Evolutionary conservation across 2,888 invertebrate genomes (phyloP).

Genomic region (Amiota mariae): DNA sequence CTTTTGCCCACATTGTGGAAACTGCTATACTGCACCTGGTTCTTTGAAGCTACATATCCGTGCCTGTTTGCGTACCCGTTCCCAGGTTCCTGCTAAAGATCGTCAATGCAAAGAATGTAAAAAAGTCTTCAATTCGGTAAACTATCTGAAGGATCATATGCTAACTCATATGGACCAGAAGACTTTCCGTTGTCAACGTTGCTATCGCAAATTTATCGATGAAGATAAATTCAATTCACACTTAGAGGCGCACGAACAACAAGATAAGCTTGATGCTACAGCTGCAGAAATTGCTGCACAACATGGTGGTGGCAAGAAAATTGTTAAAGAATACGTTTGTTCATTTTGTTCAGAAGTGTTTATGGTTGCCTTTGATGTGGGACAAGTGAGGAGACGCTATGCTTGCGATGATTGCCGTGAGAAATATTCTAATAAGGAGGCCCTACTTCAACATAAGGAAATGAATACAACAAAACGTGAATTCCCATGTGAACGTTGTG

Average conservation of each 20-base stretch:
- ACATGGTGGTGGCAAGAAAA: slow-evolving; percentile 69
- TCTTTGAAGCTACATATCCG: slow-evolving; percentile 72
- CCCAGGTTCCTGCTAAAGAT: slow-evolving; percentile 67
- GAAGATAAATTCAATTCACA: slow-evolving; percentile 68
- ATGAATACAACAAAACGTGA: slow-evolving; percentile 72
- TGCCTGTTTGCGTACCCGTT: slow-evolving; percentile 70
- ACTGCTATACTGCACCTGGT: slow-evolving; percentile 72
- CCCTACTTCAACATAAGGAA: slow-evolving; percentile 70
- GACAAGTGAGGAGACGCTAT: slow-evolving; percentile 72
- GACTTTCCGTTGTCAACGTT: slow-evolving; percentile 70
- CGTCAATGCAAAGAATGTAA: slow-evolving; percentile 72
- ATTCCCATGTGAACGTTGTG: slow-evolving; percentile 70
- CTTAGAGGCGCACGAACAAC: slow-evolving; percentile 70
- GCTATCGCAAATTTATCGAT: slow-evolving; percentile 72
- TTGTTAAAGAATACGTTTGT: slow-evolving; percentile 72
- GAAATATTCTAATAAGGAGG: slow-evolving; percentile 72
- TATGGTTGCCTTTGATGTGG: slow-evolving; percentile 72
- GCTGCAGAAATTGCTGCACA: slow-evolving; percentile 61
- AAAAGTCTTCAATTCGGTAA: slow-evolving; percentile 72
- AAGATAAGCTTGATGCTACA: slow-evolving; percentile 70
- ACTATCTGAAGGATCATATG: slow-evolving; percentile 72
- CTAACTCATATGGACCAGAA: slow-evolving; percentile 71
- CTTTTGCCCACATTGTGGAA: slow-evolving; percentile 72
- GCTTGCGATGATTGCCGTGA: slow-evolving; percentile 72
- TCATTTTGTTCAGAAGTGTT: slow-evolving; percentile 70